These are phyloP conservation scores for Exocentrus adspersus DNA, from an alignment of 2,888 invertebrate species.

Conservation along the genomic window DNA sequence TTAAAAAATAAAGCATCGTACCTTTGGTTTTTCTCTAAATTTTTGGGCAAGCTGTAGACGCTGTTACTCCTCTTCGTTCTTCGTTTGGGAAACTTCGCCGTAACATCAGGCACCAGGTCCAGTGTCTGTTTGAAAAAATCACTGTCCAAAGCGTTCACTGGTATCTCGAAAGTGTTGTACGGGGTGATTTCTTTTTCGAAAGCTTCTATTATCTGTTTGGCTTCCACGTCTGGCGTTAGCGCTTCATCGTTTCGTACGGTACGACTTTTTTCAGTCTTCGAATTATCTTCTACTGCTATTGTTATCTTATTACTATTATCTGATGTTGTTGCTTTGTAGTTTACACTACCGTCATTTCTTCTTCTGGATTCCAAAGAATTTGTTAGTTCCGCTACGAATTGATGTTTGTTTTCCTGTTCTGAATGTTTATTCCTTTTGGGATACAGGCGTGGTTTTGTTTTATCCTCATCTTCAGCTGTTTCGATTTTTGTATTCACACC, in stretches of 20 bases:
- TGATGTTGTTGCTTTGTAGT: neutral
- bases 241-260: neutral
- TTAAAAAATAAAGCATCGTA: neutral
- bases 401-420: neutral
- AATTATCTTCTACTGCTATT: neutral
- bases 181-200: conserved; percentile 48
- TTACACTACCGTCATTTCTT: neutral
- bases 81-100: neutral
- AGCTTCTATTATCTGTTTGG: conserved; percentile 46
- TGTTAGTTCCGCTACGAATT: conserved; percentile 12
- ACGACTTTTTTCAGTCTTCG: neutral
- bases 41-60: conserved; percentile 12
- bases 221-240: conserved; percentile 47
- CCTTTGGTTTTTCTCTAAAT: conserved; percentile 10
- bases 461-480: neutral
- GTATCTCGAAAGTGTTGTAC: conserved; percentile 48
- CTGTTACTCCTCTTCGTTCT: conserved; percentile 13
- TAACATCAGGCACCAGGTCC: conserved; percentile 33
- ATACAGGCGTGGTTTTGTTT: neutral
- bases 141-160: conserved; percentile 44
- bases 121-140: conserved; percentile 48
- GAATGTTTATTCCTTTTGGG: no score
- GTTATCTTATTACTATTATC: neutral
- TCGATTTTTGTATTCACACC: conserved; percentile 17
- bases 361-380: conserved; percentile 18